Percentiles rank a stretch among this genome's conserved stretches.
These are phyloP conservation scores for Agrotis exclamationis DNA, from an alignment of 2,888 invertebrate species.

Conservation along the genomic window DNA sequence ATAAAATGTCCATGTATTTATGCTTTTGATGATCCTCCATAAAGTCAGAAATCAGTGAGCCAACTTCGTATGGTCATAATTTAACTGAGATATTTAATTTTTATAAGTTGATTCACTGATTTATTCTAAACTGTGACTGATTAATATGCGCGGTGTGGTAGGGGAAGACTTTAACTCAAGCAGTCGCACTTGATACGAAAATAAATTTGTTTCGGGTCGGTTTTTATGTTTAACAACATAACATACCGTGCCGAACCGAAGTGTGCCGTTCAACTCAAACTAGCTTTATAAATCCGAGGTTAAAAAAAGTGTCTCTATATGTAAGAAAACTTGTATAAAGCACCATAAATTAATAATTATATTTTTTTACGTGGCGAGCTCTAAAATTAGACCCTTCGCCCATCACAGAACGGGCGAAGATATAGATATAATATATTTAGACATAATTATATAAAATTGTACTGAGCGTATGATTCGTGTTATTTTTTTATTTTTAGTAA, in stretches of 20 bases:
- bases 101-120: constrained; percentile 32
- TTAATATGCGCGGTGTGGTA: not conserved
- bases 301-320: constrained; percentile 67
- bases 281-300: not conserved
- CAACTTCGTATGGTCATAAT: constrained; percentile 10
- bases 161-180: too few relatives aligned
- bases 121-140: constrained; percentile 6
- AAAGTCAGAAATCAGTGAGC: not conserved
- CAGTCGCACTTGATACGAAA: too few relatives aligned
- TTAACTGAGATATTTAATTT: constrained; percentile 3
- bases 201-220: too few relatives aligned
- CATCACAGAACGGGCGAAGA: constrained; percentile 27
- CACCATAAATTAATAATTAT: constrained; percentile 74
- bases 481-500: constrained; percentile 44
- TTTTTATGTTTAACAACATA: too few relatives aligned
- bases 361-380: constrained; percentile 81
- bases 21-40: constrained; percentile 26
- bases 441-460: constrained; percentile 50
- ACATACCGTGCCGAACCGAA: not conserved
- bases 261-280: not conserved
- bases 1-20: constrained; percentile 58
- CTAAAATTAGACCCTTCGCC: constrained; percentile 52
- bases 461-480: constrained; percentile 57
- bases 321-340: constrained; percentile 70
- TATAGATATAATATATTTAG: constrained; percentile 64